These are phyloP conservation scores for Nomada flava DNA, from an alignment of 2,888 invertebrate genomes.

Conservation along the genomic window DNA sequence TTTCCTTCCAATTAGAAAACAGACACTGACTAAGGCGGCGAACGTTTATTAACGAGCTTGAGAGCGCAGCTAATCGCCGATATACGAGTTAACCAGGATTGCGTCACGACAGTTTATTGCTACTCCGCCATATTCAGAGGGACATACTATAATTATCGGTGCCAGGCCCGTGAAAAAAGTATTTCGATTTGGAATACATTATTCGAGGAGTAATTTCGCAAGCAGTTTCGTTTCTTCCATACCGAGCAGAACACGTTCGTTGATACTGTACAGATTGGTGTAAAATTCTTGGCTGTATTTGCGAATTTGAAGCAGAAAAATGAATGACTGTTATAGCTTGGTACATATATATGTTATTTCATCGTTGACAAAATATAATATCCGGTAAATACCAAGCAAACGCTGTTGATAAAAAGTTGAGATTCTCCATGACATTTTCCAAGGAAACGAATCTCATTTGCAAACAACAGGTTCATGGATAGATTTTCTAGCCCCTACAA, in stretches of 20 bases:
- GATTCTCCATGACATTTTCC: too few relatives aligned
- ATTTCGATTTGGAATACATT: neutral
- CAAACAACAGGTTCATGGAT: too few relatives aligned
- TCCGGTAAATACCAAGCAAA: too few relatives aligned
- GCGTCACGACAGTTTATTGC: constrained; percentile 30
- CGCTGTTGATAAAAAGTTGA: too few relatives aligned
- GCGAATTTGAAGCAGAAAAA: too few relatives aligned
- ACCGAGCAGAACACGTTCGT: neutral
- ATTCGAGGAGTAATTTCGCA: neutral
- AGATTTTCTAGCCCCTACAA: too few relatives aligned
- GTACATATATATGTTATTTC: too few relatives aligned
- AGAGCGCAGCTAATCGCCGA: constrained; percentile 21
- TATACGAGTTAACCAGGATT: constrained; percentile 19
- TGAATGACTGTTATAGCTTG: too few relatives aligned
- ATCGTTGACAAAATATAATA: too few relatives aligned
- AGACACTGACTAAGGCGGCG: neutral
- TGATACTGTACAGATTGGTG: too few relatives aligned
- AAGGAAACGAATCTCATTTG: too few relatives aligned
- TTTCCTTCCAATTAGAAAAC: constrained; percentile 38
- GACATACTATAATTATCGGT: constrained; percentile 29
- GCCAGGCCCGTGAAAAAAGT: constrained; percentile 11
- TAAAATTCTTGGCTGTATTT: too few relatives aligned
- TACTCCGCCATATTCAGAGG: constrained; percentile 18
- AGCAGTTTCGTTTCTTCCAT: neutral
- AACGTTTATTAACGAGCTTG: constrained; percentile 41